A percentile compares a stretch with the other conserved stretches of the same genome.
Conservation (phyloP, 2,797 vertebrate genomes). For the Numenius phaeopus region DNA sequence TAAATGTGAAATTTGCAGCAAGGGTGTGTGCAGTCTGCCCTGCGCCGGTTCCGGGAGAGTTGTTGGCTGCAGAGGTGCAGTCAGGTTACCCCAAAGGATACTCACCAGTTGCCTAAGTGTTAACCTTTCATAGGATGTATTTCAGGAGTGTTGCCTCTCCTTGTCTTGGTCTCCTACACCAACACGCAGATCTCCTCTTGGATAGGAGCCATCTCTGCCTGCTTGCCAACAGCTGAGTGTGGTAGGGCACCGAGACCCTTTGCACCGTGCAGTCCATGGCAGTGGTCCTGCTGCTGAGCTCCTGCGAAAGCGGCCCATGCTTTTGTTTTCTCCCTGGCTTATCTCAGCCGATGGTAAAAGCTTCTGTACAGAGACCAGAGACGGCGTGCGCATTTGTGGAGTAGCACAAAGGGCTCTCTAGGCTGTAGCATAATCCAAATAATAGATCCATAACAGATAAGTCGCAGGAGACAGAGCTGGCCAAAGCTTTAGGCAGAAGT, state of each 20-base stretch:
- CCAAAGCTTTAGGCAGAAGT: not conserved
- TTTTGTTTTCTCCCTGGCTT: not conserved
- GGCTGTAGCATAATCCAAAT: not conserved
- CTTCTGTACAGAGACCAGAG: not conserved
- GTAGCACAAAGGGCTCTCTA: not conserved
- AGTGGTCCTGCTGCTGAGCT: fast-evolving
- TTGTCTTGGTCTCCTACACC: not conserved
- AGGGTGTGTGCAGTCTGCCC: not conserved
- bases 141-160: not conserved
- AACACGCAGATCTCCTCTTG: not conserved
- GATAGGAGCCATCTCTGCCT: not conserved
- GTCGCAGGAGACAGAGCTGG: not conserved
- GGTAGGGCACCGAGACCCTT: not conserved
- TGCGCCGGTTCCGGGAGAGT: not conserved
- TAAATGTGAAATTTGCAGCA: not conserved
- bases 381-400: fast-evolving
- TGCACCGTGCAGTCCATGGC: fast-evolving
- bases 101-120: not conserved
- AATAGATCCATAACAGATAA: not conserved
- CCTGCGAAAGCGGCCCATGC: fast-evolving
- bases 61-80: not conserved
- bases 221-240: not conserved
- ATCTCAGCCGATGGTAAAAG: not conserved
- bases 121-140: not conserved
- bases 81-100: not conserved